These are phyloP conservation scores for Tolypeutes matacus DNA, from an alignment of 2,797 vertebrate species.

Conservation along the genomic window DNA sequence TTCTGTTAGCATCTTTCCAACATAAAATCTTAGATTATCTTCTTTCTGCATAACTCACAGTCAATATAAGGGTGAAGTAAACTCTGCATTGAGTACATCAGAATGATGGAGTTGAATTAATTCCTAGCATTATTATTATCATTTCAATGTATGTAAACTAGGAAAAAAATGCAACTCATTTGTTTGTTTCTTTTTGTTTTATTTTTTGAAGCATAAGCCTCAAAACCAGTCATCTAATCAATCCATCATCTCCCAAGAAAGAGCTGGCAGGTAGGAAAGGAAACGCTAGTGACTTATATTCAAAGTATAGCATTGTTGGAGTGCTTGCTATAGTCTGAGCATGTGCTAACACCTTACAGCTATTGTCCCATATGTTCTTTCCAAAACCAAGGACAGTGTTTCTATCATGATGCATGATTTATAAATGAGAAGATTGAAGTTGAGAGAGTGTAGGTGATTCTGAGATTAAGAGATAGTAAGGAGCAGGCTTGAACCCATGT, in stretches of 20 bases:
- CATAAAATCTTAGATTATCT: background rate
- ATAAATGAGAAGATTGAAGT: conserved; percentile 2
- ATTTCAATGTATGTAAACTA: conserved; percentile 6
- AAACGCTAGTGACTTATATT: background rate
- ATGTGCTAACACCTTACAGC: background rate
- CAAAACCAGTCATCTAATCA: background rate
- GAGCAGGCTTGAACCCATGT: background rate
- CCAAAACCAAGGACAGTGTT: conserved; percentile 17
- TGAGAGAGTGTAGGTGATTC: background rate
- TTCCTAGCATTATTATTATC: background rate
- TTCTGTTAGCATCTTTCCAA: background rate
- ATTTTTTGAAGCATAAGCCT: background rate
- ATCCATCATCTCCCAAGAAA: background rate
- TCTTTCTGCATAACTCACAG: background rate
- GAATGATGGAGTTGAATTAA: background rate
- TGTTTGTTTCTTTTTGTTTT: background rate
- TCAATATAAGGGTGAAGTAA: background rate
- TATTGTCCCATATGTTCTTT: background rate
- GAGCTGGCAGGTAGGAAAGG: background rate
- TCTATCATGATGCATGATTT: background rate
- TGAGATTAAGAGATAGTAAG: background rate
- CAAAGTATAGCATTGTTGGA: background rate
- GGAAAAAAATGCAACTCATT: background rate
- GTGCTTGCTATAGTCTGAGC: background rate
- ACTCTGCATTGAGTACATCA: background rate